Conservation (phyloP, 2,113 vertebrate genomes). For the Rhynchomys soricoides region DNA sequence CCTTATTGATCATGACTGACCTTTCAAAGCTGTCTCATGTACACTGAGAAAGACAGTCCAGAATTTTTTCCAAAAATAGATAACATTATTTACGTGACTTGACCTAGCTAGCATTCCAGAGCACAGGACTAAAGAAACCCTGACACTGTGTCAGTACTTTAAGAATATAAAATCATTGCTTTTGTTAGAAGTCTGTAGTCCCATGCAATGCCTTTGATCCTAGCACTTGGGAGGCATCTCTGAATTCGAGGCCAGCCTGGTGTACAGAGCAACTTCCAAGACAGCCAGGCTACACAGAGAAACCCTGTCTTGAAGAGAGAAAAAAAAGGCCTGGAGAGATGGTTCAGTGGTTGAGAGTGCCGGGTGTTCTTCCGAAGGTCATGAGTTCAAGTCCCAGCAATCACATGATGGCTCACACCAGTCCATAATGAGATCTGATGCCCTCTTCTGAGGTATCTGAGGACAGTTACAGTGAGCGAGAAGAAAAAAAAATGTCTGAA, state of each 20-base stretch:
- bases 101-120: not conserved
- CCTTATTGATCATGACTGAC: not conserved
- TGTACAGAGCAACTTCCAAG: not conserved
- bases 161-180: constrained; percentile 12
- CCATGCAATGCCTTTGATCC: not conserved
- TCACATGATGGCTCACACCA: too few species aligned
- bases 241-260: not conserved
- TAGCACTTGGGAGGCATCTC: not conserved
- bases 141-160: not conserved
- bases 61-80: not conserved
- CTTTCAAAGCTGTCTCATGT: not conserved
- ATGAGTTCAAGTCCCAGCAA: too few species aligned
- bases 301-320: not conserved
- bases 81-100: not conserved
- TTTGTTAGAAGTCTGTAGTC: not conserved
- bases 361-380: too few species aligned
- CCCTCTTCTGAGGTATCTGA: too few species aligned
- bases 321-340: too few species aligned
- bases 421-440: too few species aligned
- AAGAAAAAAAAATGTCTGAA: too few species aligned
- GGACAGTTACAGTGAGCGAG: too few species aligned
- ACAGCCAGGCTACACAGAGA: not conserved
- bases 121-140: not conserved
- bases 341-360: too few species aligned
- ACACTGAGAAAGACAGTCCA: not conserved